These are phyloP conservation scores for Heterotilapia buettikoferi DNA, from an alignment of 2,113 vertebrate genomes.

Conservation along the genomic window DNA sequence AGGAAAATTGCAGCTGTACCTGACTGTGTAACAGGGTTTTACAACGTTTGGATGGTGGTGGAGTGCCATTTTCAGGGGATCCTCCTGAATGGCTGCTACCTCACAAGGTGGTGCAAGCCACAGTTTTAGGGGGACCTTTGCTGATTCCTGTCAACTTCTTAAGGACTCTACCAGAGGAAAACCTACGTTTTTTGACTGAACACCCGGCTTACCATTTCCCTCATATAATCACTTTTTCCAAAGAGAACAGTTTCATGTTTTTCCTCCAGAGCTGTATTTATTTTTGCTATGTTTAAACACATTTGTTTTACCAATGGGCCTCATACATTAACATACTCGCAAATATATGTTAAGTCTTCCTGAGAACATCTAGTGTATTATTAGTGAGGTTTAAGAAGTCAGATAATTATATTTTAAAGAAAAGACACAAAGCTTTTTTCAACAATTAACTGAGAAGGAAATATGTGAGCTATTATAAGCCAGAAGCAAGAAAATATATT, in stretches of 20 bases:
- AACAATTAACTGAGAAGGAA: background rate
- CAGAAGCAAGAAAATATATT: background rate
- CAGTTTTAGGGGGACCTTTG: background rate
- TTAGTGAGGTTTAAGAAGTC: background rate
- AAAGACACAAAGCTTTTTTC: background rate
- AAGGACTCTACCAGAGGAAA: background rate
- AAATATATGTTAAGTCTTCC: background rate
- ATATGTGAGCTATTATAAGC: background rate
- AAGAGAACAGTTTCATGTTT: conserved; percentile 50
- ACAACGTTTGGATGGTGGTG: background rate
- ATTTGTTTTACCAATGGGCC: background rate
- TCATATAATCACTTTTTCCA: conserved; percentile 35
- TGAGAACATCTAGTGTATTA: background rate
- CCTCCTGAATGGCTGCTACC: background rate
- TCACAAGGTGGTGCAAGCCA: background rate
- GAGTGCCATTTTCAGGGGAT: background rate
- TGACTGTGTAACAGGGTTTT: background rate
- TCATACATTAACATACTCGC: conserved; percentile 5
- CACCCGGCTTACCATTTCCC: background rate
- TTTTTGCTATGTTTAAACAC: conserved; percentile 13
- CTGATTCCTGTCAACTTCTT: background rate
- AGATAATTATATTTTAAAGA: background rate
- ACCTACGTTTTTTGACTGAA: background rate
- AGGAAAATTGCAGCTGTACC: background rate
- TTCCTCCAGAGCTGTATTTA: conserved; percentile 48